phyloP scores from a whole-genome alignment of 2,888 invertebrate genomes.

The Chrysolina americana region DNA sequence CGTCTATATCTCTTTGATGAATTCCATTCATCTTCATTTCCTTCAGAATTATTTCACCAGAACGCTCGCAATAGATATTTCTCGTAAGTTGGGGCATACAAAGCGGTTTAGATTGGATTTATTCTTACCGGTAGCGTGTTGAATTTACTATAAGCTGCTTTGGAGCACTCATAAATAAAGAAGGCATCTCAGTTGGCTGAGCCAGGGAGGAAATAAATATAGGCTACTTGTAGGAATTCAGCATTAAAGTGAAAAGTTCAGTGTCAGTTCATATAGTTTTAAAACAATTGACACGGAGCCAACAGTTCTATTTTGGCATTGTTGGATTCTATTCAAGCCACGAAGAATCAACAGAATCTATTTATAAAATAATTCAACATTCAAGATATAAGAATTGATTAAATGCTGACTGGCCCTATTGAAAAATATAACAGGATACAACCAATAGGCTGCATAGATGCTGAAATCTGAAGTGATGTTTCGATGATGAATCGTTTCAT shows the following conservation, averaged over 20 bases:
- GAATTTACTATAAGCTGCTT: slow-evolving; percentile 43
- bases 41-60: slow-evolving; percentile 4
- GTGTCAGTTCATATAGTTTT: neutral
- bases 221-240: slow-evolving; percentile 5
- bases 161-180: slow-evolving; percentile 42
- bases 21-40: slow-evolving; percentile 29
- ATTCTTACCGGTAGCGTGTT: slow-evolving; percentile 45
- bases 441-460: no score
- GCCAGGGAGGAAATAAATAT: neutral
- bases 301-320: neutral
- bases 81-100: slow-evolving; percentile 33
- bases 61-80: slow-evolving; percentile 36
- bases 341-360: no score
- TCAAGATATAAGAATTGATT: no score
- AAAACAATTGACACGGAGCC: neutral
- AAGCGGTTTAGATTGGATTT: slow-evolving; percentile 42
- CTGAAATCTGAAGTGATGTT: no score
- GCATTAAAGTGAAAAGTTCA: neutral
- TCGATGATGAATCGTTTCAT: no score
- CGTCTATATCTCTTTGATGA: neutral
- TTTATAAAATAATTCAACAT: no score
- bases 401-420: no score
- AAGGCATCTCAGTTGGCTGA: slow-evolving; percentile 29
- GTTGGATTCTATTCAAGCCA: no score
- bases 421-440: no score